These are phyloP conservation scores for Pollenia angustigena DNA, from an alignment of 2,888 invertebrate species.

Conservation along the genomic window DNA sequence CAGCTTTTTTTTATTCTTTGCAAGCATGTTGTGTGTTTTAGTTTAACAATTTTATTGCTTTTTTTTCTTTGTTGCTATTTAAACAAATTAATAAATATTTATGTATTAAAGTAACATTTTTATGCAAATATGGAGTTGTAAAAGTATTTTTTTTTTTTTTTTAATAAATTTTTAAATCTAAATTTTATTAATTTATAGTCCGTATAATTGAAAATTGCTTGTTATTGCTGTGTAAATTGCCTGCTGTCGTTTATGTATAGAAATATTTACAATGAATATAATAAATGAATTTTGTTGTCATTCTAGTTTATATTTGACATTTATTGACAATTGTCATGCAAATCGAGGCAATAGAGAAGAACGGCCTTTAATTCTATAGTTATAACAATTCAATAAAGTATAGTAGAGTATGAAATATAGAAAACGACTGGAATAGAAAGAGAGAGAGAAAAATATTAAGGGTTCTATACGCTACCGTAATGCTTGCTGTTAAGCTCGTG, in stretches of 20 bases:
- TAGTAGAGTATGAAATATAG: neutral
- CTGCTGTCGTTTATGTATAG: conserved; percentile 1
- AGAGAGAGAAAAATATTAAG: too few relatives aligned
- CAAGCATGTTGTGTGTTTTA: conserved; percentile 19
- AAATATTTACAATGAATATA: conserved; percentile 23
- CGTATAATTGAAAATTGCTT: conserved; percentile 53
- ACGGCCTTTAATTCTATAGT: neutral
- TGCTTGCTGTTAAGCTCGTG: too few relatives aligned
- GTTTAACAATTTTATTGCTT: conserved; percentile 35
- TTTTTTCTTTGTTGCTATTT: conserved; percentile 32
- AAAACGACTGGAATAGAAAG: too few relatives aligned
- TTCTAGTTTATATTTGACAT: conserved; percentile 57
- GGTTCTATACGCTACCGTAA: too few relatives aligned
- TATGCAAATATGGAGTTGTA: neutral
- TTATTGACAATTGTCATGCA: conserved; percentile 72
- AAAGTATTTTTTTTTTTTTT: conserved; percentile 14
- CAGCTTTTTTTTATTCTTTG: neutral
- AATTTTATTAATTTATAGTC: conserved; percentile 42
- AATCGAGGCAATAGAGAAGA: neutral
- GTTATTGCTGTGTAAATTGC: conserved; percentile 55
- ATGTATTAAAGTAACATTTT: conserved; percentile 29
- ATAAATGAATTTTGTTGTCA: conserved; percentile 37
- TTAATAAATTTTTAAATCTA: conserved; percentile 13
- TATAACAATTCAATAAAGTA: neutral
- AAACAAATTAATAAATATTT: conserved; percentile 70